Conservation (phyloP, 2,113 vertebrate genomes). For the Channa maculata region DNA sequence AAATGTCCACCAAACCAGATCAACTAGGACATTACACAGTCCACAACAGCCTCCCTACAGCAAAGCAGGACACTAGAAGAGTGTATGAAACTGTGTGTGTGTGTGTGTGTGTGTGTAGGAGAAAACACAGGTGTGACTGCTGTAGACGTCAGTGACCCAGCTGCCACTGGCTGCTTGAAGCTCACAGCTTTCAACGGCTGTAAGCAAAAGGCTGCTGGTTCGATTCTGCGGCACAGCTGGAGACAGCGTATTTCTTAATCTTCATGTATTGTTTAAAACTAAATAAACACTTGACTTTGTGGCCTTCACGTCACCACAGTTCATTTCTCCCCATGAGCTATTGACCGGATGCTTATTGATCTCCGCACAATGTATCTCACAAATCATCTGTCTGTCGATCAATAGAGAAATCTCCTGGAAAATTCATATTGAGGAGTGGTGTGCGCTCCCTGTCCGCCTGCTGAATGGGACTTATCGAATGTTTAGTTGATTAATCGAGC, state of each 20-base stretch:
- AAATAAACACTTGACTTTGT: constrained; percentile 85
- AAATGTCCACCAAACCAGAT: not conserved
- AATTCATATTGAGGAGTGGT: constrained; percentile 97
- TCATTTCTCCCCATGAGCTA: constrained; percentile 91
- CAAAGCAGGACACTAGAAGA: constrained; percentile 49
- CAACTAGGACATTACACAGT: too few relatives aligned
- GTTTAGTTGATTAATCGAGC: constrained; percentile 98
- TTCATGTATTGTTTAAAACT: constrained; percentile 44
- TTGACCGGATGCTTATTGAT: constrained; percentile 94
- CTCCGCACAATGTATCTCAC: constrained; percentile 95
- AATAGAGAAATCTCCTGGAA: constrained; percentile 99
- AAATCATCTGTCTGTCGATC: constrained; percentile 99
- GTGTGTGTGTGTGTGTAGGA: constrained; percentile 3
- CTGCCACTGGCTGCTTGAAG: constrained; percentile 17
- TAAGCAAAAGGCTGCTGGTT: constrained; percentile 28
- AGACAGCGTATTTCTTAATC: not conserved
- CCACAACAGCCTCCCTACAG: constrained; percentile 24
- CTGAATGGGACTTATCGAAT: constrained; percentile 89
- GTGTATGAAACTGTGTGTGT: not conserved
- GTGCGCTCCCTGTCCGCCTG: constrained; percentile 81
- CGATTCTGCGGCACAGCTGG: not conserved
- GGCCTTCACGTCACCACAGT: constrained; percentile 82
- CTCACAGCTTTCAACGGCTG: not conserved
- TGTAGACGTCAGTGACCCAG: constrained; percentile 59
- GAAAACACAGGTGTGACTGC: constrained; percentile 30